These are phyloP conservation scores for Ploceus nigricollis DNA, from an alignment of 2,113 vertebrate genomes.

Conservation along the genomic window DNA sequence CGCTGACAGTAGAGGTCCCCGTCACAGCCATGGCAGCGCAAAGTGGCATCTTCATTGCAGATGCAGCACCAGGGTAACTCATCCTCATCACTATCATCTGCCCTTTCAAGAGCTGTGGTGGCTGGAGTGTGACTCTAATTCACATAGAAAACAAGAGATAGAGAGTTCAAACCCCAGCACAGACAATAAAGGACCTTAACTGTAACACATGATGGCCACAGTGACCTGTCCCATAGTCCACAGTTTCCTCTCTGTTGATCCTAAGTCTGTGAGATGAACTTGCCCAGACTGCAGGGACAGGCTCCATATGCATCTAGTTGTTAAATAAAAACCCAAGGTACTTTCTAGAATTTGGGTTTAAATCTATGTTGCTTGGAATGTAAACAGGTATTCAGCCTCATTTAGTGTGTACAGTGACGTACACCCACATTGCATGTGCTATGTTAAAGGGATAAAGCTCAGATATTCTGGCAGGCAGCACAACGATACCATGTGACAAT, in stretches of 20 bases:
- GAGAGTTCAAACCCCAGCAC: not conserved
- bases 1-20: conserved; percentile 91
- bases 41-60: conserved; percentile 86
- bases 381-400: not conserved
- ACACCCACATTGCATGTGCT: not conserved
- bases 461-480: not conserved
- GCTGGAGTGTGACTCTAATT: conserved; percentile 13
- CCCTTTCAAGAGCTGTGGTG: not conserved
- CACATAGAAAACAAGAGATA: not conserved
- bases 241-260: not conserved
- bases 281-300: not conserved
- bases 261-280: not conserved
- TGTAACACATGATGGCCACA: not conserved
- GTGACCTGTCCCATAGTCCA: not conserved
- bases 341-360: not conserved
- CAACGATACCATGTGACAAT: not conserved
- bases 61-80: conserved; percentile 98
- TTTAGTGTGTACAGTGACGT: not conserved
- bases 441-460: not conserved
- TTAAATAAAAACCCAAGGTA: not conserved
- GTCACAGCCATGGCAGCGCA: conserved; percentile 89
- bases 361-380: not conserved
- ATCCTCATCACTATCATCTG: conserved; percentile 80
- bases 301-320: not conserved
- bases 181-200: not conserved